These are phyloP conservation scores for Pseudonaja textilis DNA, from an alignment of 2,113 vertebrate genomes.

Conservation along the genomic window DNA sequence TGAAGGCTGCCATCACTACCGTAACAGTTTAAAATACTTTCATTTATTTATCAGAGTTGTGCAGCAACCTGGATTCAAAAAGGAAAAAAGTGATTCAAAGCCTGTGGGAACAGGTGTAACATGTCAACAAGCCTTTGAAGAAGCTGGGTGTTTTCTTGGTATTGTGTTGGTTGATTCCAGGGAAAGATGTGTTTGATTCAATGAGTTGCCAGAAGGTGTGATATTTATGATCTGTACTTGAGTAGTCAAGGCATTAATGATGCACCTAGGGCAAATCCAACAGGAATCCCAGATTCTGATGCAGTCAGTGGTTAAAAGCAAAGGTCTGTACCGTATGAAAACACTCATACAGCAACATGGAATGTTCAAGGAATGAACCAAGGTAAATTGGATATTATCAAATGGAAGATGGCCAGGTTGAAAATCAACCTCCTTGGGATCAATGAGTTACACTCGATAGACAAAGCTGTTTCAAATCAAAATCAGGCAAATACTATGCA, in stretches of 20 bases:
- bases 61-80: neutral
- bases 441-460: neutral
- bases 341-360: neutral
- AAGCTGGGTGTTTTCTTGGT: neutral
- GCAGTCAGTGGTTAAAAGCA: neutral
- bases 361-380: neutral
- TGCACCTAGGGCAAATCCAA: neutral
- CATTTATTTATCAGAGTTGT: neutral
- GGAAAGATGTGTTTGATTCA: neutral
- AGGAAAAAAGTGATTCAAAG: neutral
- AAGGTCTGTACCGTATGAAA: neutral
- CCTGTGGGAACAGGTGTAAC: neutral
- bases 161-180: neutral
- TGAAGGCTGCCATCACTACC: constrained; percentile 26
- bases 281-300: neutral
- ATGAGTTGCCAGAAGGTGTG: neutral
- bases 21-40: constrained; percentile 39
- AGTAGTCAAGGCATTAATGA: neutral
- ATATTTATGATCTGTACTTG: neutral
- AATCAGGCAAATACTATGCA: neutral
- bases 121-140: neutral
- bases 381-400: neutral
- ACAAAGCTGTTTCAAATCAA: neutral
- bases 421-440: neutral
- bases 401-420: neutral